Evolutionary conservation across 2,113 vertebrate genomes (phyloP), one percentile per base, ranked within the genome.

Genomic region (Thunnus thynnus): DNA sequence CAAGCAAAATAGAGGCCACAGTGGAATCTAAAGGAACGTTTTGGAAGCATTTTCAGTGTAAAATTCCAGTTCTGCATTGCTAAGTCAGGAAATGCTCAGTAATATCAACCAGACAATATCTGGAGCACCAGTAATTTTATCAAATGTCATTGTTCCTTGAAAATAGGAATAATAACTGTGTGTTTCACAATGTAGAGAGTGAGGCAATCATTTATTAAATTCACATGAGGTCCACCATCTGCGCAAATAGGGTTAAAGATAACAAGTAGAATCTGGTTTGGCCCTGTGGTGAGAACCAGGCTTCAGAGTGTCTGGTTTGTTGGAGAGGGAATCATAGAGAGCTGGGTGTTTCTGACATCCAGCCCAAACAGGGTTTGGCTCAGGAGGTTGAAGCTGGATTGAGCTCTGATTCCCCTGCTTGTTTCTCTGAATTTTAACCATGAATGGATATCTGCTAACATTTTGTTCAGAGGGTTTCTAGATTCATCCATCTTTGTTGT

Each of bases 361-460:
- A 78, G 76, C 71, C 74, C 70, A 70, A 78, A 72, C 51, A 76
- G 32, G 67, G 82, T 80, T 84, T 86, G 86, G 84, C 83, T 82
- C 22, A 48, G 10, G 12, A 16, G 46, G 56, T 58, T 54, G 27
- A 63, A 55, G 58, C 32, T 30, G 18, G 50, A 47, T 56, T 36
- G 10, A 68, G 18, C 3, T 1, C 56, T 46, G 25, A 72, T 18
- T 63, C 62, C 27, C 62, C 44, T 62, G 17, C 14, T 30, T 41
- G 16, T 55, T 71, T 41, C 64, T 56, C 36, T 25, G 1, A 71
- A 60, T 41, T 64, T 44, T 70, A 82, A 83, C 86, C 80, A 78
- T 64, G 20, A 71, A 62, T 41, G 50, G 48, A 64, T 75, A 32
- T 70, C 52, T 47, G 44, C 62, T 63, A 71, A 54, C 25, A 12